phyloP scores from a whole-genome alignment of 2,113 vertebrate genomes.

The Empidonax traillii region DNA sequence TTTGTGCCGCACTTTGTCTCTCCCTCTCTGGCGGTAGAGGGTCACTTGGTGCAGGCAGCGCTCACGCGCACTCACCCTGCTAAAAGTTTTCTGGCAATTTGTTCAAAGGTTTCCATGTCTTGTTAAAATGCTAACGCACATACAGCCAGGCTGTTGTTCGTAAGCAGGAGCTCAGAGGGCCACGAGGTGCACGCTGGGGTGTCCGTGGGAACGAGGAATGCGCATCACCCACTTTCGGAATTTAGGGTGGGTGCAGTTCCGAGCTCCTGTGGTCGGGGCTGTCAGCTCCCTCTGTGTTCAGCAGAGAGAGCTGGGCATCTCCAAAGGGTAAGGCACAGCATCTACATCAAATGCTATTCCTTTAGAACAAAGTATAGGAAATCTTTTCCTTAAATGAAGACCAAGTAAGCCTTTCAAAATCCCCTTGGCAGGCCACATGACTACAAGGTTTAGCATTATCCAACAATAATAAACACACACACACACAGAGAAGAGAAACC shows the following conservation, averaged over 20 bases:
- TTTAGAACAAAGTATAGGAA: neutral
- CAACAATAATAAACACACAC: constrained; percentile 27
- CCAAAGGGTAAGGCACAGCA: neutral
- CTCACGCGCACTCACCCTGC: neutral
- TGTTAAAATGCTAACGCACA: constrained; percentile 6
- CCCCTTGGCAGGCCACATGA: neutral
- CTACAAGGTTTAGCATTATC: neutral
- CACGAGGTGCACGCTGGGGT: fast-evolving
- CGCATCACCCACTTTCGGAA: fast-evolving
- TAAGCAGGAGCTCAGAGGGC: neutral
- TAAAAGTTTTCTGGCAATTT: constrained; percentile 62
- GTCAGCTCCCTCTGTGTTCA: neutral
- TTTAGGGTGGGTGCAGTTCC: neutral
- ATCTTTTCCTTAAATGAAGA: constrained; percentile 2
- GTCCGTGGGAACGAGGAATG: neutral
- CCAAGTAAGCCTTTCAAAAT: constrained; percentile 20
- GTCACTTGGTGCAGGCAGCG: constrained; percentile 52
- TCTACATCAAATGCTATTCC: neutral
- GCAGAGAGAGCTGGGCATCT: neutral
- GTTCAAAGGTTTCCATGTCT: constrained; percentile 47
- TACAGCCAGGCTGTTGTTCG: neutral
- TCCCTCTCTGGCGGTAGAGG: constrained; percentile 42
- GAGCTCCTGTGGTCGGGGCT: neutral
- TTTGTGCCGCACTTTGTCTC: constrained; percentile 67
- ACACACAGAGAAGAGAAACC: neutral